Evolutionary conservation across 2,888 invertebrate genomes (phyloP), one percentile per base, ranked within the genome.

Genomic region (Lacanobia oleracea): DNA sequence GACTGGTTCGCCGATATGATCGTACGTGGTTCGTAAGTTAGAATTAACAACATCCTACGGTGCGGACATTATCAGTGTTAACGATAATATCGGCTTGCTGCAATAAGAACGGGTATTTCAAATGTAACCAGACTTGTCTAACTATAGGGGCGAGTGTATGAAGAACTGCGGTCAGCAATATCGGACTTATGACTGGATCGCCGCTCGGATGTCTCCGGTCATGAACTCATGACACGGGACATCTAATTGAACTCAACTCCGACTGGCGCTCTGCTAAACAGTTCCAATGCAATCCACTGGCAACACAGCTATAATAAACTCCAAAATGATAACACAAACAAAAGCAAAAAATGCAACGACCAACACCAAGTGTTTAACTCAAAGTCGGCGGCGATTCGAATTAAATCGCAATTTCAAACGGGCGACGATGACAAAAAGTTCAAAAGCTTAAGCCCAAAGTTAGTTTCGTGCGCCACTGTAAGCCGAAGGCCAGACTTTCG

Each of bases 351-450:
- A 70, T 82, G 73, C 74, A 78, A 61, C 27, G 51, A 71, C 57
- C 59, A 67, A 76, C 72, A 70, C 78, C 60, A 81, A 86, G 84
- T 83, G 81, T 81, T 85, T 75, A 80, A 87, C 81, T 73, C 56
- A 65, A 79, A 83, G 86, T 86, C 77, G 74, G 77, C 75, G 77
- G 82, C 77, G 72, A 84, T 85, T 84, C 80, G 84, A 90, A 90
- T 90, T 89, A 89, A 91, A 90, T 88, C 80, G 87, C 87, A 88
- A 89, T 91, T 91, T 88, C 80, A 85, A 88, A 86, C 87, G 78
- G 83, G 84, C 83, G 72, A 86, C 85, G 75, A 84, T 88, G 88
- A 89, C 91, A 91, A 92, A 91, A 93, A 93, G 90, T 91, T 91
- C 83, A 84, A 84, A 85, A 89, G 90, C 87, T 86, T 88, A 88